Evolutionary conservation across 2,797 vertebrate species (phyloP).

Genomic region (Microctenopoma lineatum): DNA sequence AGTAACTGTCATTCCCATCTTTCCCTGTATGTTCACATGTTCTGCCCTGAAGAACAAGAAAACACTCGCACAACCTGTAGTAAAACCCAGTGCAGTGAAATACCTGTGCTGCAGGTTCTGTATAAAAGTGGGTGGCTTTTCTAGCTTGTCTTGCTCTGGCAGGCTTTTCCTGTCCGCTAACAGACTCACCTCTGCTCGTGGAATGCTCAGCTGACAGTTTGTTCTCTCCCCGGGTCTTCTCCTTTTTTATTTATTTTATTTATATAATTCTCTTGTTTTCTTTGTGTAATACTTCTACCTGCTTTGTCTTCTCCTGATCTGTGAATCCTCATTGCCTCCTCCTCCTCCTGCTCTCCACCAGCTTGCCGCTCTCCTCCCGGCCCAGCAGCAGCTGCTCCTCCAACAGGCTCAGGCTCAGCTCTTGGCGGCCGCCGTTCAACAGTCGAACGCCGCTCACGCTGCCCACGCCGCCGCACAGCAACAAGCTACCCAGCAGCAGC

Average conservation of each 20-base stretch:
- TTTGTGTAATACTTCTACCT: background rate
- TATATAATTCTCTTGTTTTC: background rate
- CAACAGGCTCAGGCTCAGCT: slow-evolving; percentile 92
- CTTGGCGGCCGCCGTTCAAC: slow-evolving; percentile 88
- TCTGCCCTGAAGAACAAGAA: slow-evolving; percentile 4
- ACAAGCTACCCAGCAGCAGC: slow-evolving; percentile 80
- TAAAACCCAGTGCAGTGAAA: background rate
- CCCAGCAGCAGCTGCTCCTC: slow-evolving; percentile 92
- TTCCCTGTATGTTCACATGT: background rate
- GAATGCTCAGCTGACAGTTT: slow-evolving; percentile 27
- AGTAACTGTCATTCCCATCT: background rate
- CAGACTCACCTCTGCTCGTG: slow-evolving; percentile 20
- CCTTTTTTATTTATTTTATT: background rate
- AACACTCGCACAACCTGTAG: background rate
- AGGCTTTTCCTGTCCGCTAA: slow-evolving; percentile 33
- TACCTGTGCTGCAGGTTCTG: background rate
- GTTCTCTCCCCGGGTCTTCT: slow-evolving; percentile 2
- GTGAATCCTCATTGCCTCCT: background rate
- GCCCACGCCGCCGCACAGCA: slow-evolving; percentile 81
- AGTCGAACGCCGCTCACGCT: slow-evolving; percentile 85
- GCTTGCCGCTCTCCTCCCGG: slow-evolving; percentile 91
- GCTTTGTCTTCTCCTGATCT: background rate
- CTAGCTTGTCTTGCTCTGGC: slow-evolving; percentile 57
- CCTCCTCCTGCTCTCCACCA: slow-evolving; percentile 47
- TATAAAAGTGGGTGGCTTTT: slow-evolving; percentile 32